Percentiles rank a stretch among this genome's conserved stretches.
phyloP scores from a whole-genome alignment of 1,140 invertebrate genomes.

The Popillia japonica region DNA sequence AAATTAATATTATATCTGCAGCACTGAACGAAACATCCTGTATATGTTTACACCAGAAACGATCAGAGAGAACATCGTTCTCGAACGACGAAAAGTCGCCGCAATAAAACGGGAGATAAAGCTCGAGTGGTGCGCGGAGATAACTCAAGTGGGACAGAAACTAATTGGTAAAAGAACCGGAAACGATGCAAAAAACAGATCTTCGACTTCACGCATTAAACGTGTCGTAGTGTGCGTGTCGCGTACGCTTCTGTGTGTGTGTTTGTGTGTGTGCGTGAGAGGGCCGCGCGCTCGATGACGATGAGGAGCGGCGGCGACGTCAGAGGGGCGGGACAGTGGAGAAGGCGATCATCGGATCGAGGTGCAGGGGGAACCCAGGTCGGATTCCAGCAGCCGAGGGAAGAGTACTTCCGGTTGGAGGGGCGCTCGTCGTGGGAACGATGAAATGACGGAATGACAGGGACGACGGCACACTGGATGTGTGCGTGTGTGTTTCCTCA shows the following conservation, averaged over 20 bases:
- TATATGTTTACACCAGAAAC: neutral
- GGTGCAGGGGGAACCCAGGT: constrained; percentile 35
- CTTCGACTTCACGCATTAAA: constrained; percentile 48
- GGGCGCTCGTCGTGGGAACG: constrained; percentile 48
- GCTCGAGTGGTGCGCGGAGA: constrained; percentile 4
- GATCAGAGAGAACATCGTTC: neutral
- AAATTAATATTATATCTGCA: neutral
- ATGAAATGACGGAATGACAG: constrained; percentile 29
- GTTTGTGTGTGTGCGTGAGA: neutral
- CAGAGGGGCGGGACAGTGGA: neutral
- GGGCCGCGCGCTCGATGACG: neutral
- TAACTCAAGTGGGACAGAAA: constrained; percentile 34
- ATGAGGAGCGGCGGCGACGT: neutral
- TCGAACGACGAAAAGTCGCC: constrained; percentile 4
- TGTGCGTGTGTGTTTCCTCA: neutral
- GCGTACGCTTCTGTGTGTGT: neutral
- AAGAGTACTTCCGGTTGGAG: constrained; percentile 49
- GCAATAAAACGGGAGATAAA: neutral
- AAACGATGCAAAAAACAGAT: constrained; percentile 50
- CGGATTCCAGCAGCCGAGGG: constrained; percentile 47
- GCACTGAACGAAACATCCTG: neutral
- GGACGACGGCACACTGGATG: neutral
- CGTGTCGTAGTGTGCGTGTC: constrained; percentile 41
- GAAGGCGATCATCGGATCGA: constrained; percentile 7
- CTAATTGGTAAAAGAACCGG: constrained; percentile 53